These are phyloP conservation scores for Neoascia interrupta DNA, from an alignment of 2,888 invertebrate genomes.

Conservation along the genomic window DNA sequence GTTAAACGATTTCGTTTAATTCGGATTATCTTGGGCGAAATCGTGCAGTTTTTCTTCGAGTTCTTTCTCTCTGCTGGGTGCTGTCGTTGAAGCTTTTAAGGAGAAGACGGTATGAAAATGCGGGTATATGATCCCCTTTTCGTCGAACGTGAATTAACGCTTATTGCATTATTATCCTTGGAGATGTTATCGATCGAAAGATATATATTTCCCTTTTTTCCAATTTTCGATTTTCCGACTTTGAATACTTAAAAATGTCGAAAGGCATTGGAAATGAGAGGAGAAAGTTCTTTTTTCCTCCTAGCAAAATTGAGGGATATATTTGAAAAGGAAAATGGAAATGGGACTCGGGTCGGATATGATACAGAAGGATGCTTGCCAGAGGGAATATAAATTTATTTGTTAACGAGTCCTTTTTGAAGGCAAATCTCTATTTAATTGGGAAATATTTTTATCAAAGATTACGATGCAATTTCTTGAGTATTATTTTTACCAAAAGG, in stretches of 20 bases:
- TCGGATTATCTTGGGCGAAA: constrained; percentile 54
- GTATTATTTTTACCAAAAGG: too few relatives aligned
- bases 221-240: constrained; percentile 52
- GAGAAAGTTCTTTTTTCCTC: constrained; percentile 1
- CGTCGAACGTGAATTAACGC: constrained; percentile 67
- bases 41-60: constrained; percentile 49
- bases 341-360: constrained; percentile 4
- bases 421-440: constrained; percentile 60
- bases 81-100: constrained; percentile 22
- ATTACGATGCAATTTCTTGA: too few relatives aligned
- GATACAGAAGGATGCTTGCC: constrained; percentile 32
- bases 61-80: neutral
- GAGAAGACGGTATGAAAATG: neutral
- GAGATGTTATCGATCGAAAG: constrained; percentile 64
- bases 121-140: constrained; percentile 35
- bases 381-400: constrained; percentile 43
- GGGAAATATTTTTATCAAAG: constrained; percentile 41
- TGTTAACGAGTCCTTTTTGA: constrained; percentile 38
- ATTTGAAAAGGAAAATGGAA: constrained; percentile 22
- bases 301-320: constrained; percentile 20
- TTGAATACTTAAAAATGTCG: constrained; percentile 55
- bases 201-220: constrained; percentile 43
- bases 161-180: constrained; percentile 68
- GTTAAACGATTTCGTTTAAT: constrained; percentile 69
- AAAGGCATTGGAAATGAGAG: constrained; percentile 19